Conservation (phyloP, 2,113 vertebrate genomes). For the Apteryx mantelli region DNA sequence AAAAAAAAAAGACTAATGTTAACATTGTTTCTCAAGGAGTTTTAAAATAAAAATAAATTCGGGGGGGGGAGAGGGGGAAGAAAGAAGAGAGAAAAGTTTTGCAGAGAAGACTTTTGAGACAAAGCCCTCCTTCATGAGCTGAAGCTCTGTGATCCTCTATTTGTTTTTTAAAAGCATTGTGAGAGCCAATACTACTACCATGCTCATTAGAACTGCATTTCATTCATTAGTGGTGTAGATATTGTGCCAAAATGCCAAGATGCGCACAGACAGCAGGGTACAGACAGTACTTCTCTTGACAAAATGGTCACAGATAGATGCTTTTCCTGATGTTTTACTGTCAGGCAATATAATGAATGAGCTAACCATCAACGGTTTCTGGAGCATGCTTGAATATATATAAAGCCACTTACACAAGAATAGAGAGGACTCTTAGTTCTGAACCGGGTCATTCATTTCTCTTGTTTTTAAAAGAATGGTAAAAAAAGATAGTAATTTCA, state of each 20-base stretch:
- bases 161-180: constrained; percentile 4
- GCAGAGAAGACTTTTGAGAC: background rate
- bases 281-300: background rate
- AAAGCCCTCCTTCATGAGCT: background rate
- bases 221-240: constrained; percentile 34
- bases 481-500: background rate
- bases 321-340: constrained; percentile 27
- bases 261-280: background rate
- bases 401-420: background rate
- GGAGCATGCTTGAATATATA: background rate
- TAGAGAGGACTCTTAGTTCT: background rate
- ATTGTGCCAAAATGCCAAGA: constrained; percentile 3
- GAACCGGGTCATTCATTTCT: background rate
- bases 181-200: background rate
- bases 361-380: constrained; percentile 2
- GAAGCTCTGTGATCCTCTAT: background rate
- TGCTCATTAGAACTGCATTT: background rate
- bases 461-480: background rate
- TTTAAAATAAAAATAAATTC: background rate
- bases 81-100: background rate
- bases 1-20: background rate
- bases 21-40: background rate
- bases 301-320: constrained; percentile 12
- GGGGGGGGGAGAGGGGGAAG: background rate
- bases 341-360: constrained; percentile 51